Evolutionary conservation across 2,797 vertebrate species (phyloP).

Genomic region (Smutsia temminckii): DNA sequence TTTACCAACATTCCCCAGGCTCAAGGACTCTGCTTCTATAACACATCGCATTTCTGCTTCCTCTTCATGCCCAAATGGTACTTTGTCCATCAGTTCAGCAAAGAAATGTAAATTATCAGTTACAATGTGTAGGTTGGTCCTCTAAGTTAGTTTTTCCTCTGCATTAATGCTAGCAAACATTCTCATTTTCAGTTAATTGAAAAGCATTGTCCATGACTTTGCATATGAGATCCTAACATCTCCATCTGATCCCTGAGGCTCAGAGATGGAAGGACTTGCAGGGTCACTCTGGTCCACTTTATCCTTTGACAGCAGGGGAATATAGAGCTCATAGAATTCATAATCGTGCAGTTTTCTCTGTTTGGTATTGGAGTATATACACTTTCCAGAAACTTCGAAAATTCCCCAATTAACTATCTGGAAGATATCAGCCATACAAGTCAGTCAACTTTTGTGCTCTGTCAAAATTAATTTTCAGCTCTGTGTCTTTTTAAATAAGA

Average conservation of each 20-base stretch:
- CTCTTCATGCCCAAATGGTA: slow-evolving; percentile 20
- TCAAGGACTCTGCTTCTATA: slow-evolving; percentile 1
- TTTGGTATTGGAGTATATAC: neutral
- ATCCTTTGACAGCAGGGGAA: neutral
- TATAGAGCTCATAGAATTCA: neutral
- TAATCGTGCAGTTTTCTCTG: neutral
- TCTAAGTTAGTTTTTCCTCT: neutral
- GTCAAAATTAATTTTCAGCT: slow-evolving; percentile 34
- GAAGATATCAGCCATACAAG: slow-evolving; percentile 24
- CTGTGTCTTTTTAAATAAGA: neutral
- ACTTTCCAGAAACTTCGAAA: slow-evolving; percentile 41
- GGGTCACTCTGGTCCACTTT: neutral
- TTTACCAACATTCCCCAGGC: slow-evolving; percentile 20
- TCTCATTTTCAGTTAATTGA: neutral
- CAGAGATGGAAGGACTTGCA: neutral
- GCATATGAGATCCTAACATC: neutral
- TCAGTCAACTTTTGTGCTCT: neutral
- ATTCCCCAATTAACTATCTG: neutral
- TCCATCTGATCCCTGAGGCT: neutral
- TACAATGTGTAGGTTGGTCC: neutral
- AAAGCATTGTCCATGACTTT: neutral
- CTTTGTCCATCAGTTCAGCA: slow-evolving; percentile 30
- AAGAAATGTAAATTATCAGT: slow-evolving; percentile 17
- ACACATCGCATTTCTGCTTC: slow-evolving; percentile 23
- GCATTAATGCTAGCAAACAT: neutral